Evolutionary conservation across 1,140 invertebrate genomes (phyloP).

Genomic region (Leptinotarsa texana): DNA sequence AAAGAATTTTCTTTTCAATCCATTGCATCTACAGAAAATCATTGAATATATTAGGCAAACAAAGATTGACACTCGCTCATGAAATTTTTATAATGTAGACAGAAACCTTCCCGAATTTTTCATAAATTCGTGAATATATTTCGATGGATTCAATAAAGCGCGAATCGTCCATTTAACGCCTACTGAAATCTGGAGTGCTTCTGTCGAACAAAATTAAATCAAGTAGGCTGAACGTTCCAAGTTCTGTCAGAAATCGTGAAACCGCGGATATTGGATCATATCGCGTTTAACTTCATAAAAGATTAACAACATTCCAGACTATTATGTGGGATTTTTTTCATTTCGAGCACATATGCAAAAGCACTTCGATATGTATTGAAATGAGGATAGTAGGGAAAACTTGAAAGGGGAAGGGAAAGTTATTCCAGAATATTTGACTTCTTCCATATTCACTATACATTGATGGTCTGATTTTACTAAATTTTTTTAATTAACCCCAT

Average conservation of each 20-base stretch:
- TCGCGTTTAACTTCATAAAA: background rate
- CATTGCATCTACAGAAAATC: too few species aligned
- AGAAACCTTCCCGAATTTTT: background rate
- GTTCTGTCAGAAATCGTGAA: conserved; percentile 7
- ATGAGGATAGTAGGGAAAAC: background rate
- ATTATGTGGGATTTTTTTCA: background rate
- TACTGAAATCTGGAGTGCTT: conserved; percentile 2
- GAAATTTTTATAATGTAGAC: too few species aligned
- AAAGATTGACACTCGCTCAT: too few species aligned
- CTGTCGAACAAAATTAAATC: conserved; percentile 1
- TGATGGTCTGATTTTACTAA: too few species aligned
- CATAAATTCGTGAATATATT: background rate
- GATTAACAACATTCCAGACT: background rate
- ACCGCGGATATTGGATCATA: conserved; percentile 3
- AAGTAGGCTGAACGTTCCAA: background rate
- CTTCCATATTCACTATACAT: too few species aligned
- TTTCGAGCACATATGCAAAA: background rate
- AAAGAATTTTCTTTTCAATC: too few species aligned
- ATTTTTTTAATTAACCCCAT: too few species aligned
- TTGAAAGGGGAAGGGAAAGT: too few species aligned
- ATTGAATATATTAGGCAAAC: too few species aligned
- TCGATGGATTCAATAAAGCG: background rate
- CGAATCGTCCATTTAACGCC: background rate
- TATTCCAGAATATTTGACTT: too few species aligned
- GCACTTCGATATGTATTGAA: background rate